Evolutionary conservation across 2,797 vertebrate species (phyloP).

Genomic region (Acrossocheilus wenchowensis): DNA sequence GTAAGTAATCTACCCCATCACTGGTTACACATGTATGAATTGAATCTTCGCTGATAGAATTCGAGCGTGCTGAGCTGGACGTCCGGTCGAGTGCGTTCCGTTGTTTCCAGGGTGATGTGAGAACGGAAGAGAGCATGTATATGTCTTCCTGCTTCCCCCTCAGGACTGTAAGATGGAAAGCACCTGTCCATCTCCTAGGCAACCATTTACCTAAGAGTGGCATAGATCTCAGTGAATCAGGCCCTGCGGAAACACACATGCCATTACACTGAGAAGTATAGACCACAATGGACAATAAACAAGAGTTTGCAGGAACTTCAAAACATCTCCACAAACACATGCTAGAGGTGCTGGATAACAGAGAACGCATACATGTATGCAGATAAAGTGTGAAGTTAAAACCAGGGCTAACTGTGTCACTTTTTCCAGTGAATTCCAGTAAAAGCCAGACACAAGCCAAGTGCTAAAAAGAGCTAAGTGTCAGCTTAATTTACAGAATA

Average conservation of each 20-base stretch:
- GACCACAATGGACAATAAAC: constrained; percentile 10
- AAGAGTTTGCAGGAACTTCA: not conserved
- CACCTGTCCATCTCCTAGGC: constrained; percentile 26
- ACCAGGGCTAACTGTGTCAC: too few relatives aligned
- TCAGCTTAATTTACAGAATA: not conserved
- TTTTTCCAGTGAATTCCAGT: too few relatives aligned
- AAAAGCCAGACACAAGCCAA: not conserved
- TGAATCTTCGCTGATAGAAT: not conserved
- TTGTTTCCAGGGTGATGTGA: constrained; percentile 17
- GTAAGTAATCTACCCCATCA: too few relatives aligned
- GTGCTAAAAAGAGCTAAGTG: too few relatives aligned
- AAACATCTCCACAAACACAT: not conserved
- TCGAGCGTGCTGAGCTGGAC: not conserved
- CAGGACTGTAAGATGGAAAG: constrained; percentile 25
- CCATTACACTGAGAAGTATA: not conserved
- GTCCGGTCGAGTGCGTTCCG: not conserved
- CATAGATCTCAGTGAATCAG: constrained; percentile 15
- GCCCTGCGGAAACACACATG: constrained; percentile 1
- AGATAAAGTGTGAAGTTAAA: too few relatives aligned
- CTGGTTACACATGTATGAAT: not conserved
- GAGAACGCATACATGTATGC: too few relatives aligned
- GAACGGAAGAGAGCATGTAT: not conserved
- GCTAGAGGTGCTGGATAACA: not conserved
- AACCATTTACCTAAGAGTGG: constrained; percentile 25
- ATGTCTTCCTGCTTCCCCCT: constrained; percentile 8